Base-by-base conservation (phyloP, 2,113 vertebrate species). In the Oophaga pumilio region DNA sequence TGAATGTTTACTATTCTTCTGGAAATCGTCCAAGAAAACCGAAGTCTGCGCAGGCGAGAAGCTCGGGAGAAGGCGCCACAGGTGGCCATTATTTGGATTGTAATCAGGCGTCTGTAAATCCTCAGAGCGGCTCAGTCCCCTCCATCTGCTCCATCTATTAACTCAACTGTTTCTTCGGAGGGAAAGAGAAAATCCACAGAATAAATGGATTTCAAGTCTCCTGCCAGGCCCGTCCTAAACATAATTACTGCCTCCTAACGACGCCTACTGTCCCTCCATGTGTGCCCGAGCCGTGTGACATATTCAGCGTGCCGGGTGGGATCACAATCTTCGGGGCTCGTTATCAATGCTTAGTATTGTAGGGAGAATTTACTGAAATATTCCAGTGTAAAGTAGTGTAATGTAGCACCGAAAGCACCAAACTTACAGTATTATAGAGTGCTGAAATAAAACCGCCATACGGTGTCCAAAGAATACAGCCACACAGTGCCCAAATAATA, bases 91-190 rank as follows among this genome's bases (percentile, higher is more conserved):
- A 85, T 85, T 73, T 84, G 82, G 66, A 69, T 57, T 13, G 66
- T 84, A 84, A 33, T 74, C 24, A 84, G 59, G 66, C 53, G 12
- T 84, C 68, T 49, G 66, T 57, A 85, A 60, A 71, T 74, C 69
- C 76, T 43, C 22, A 56, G 33, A 10, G 9, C 69, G 59, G 26
- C 59, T 49, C 56, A 26, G 17, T 8, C 56, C 26, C 17, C 0
- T 76, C 83, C 83, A 85, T 84, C 82, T 84, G 82, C 82, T 84
- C 49, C 6, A 59, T 73, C 68, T 22, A 57, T 84, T 84, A 84
- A n/a, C 52, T 24, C 64, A 12, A 28, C 18, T 8, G 69, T 73
- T 43, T 73, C 28, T 73, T 33, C 43, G 71, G 33, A 28, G 52
- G 60, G 57, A 52, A 22, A 20, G 33, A 43, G 11, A 64, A 71